Evolutionary conservation across 37 sponge, comb jelly and placozoan genomes (phyloP).

Genomic region (Haliclona indistincta): DNA sequence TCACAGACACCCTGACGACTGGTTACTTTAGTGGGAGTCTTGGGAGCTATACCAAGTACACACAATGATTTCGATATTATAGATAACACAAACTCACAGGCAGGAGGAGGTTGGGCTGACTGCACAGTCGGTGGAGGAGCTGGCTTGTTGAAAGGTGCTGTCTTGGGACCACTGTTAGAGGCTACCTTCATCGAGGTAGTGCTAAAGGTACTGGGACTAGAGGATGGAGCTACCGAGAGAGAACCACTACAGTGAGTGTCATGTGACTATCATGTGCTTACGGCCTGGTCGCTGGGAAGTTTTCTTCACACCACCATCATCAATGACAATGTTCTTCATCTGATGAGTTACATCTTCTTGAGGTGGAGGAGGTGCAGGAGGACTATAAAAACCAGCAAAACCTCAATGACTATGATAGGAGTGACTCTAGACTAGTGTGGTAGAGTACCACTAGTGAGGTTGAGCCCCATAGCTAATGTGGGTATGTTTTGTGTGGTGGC

Average conservation of each 20-base stretch:
- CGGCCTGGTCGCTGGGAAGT: constrained; percentile 50
- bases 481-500: too few species aligned
- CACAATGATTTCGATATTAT: too few species aligned
- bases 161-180: constrained; percentile 3
- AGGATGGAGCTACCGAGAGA: constrained; percentile 34
- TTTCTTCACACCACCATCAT: constrained; percentile 51
- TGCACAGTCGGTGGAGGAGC: constrained; percentile 40
- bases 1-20: constrained; percentile 75
- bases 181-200: constrained; percentile 27
- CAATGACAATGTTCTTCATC: constrained; percentile 48
- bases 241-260: neutral
- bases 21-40: constrained; percentile 4
- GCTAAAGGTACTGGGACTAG: constrained; percentile 23
- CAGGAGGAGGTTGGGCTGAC: constrained; percentile 6
- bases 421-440: too few species aligned
- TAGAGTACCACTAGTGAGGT: too few species aligned
- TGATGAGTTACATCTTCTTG: too few species aligned
- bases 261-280: constrained; percentile 3
- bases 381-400: neutral
- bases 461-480: neutral
- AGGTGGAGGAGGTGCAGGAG: constrained; percentile 42
- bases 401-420: neutral
- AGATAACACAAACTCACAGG: neutral
- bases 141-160: constrained; percentile 44
- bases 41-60: neutral